phyloP scores from a whole-genome alignment of 1,140 invertebrate genomes.

The Whitmania pigra region DNA sequence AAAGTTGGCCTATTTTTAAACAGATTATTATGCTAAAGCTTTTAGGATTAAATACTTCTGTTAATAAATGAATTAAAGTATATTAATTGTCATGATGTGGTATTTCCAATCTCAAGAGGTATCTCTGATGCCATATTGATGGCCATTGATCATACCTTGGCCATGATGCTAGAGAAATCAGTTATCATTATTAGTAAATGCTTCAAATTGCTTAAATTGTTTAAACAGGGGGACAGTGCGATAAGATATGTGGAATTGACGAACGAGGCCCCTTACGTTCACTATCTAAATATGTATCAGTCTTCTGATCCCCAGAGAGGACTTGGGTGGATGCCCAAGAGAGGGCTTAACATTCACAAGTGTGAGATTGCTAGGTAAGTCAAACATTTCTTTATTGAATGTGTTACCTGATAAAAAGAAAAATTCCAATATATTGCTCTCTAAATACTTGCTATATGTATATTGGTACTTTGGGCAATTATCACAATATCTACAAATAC shows the following conservation, averaged over 20 bases:
- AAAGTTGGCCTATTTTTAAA: conserved; percentile 29
- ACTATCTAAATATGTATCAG: conserved; percentile 36
- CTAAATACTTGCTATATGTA: no score
- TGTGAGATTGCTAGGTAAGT: conserved; percentile 42
- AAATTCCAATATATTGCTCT: no score
- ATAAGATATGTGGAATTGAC: conserved; percentile 42
- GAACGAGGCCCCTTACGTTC: conserved; percentile 37
- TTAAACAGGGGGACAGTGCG: conserved; percentile 40
- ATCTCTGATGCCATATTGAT: no score
- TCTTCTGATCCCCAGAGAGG: conserved; percentile 38
- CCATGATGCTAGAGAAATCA: not conserved
- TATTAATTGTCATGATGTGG: no score
- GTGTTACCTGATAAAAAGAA: no score
- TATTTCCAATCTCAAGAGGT: no score
- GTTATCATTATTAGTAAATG: not conserved
- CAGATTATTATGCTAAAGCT: not conserved
- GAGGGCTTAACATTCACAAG: conserved; percentile 39
- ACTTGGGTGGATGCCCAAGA: conserved; percentile 41
- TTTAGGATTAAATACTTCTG: not conserved
- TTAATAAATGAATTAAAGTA: no score
- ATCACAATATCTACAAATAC: no score
- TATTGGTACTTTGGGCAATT: no score
- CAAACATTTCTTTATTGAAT: no score
- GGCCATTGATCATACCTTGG: no score
- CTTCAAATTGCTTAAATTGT: not conserved